Conservation (phyloP, 2,888 invertebrate species). For the Drosophila setosimentum region DNA sequence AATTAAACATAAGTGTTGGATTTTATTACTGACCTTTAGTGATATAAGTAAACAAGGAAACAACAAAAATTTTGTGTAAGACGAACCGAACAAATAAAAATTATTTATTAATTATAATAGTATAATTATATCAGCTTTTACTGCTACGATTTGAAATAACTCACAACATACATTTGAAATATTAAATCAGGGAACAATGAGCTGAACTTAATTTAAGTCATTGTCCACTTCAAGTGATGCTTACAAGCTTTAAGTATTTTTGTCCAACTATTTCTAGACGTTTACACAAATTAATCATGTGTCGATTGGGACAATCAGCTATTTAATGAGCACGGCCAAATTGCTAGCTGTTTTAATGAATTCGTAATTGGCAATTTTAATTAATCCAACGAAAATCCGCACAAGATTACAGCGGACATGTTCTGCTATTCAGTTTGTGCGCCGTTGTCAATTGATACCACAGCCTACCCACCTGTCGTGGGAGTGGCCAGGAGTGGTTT, state of each 20-base stretch:
- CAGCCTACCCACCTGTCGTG: not conserved
- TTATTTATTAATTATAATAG: not conserved
- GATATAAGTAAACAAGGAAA: too few species aligned
- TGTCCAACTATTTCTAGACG: not conserved
- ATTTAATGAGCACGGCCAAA: not conserved
- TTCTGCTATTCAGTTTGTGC: slow-evolving; percentile 41
- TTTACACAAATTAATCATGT: slow-evolving; percentile 8
- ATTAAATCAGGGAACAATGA: not conserved
- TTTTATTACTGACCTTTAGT: too few species aligned
- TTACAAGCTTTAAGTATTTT: not conserved
- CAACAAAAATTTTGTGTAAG: not conserved
- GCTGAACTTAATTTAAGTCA: not conserved
- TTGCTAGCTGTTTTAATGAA: slow-evolving; percentile 73
- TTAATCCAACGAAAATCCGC: slow-evolving; percentile 77
- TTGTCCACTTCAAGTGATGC: not conserved
- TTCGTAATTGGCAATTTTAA: slow-evolving; percentile 82
- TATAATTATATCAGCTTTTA: not conserved
- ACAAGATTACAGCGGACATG: slow-evolving; percentile 53
- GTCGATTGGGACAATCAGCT: slow-evolving; percentile 7
- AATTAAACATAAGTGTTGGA: too few species aligned
- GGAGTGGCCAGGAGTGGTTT: not conserved
- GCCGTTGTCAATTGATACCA: slow-evolving; percentile 9
- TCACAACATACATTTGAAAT: not conserved
- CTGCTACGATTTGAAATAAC: not conserved
- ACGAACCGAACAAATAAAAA: not conserved